These are phyloP conservation scores for Poecile montanus DNA, from an alignment of 2,797 vertebrate genomes.

Conservation along the genomic window DNA sequence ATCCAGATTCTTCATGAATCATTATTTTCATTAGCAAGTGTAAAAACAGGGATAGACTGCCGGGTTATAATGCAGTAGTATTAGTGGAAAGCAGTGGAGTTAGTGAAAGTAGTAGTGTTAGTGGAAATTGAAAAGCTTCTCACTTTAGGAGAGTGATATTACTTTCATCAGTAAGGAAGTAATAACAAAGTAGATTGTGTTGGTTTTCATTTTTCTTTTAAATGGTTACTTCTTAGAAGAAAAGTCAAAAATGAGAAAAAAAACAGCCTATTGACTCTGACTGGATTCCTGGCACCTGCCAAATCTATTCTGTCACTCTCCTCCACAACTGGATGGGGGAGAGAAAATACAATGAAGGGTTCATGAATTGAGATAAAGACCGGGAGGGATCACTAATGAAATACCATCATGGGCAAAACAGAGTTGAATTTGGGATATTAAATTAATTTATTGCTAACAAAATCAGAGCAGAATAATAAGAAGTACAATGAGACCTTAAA, in stretches of 20 bases:
- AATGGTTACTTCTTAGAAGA: not conserved
- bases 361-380: not conserved
- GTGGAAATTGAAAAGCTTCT: not conserved
- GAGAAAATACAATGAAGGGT: too few species aligned
- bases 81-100: not conserved
- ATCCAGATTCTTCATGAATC: not conserved
- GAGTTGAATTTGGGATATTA: not conserved
- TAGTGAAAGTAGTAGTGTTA: not conserved
- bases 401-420: rapidly evolving
- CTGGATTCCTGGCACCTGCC: not conserved
- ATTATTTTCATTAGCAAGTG: not conserved
- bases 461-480: not conserved
- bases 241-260: not conserved
- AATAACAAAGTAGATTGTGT: not conserved
- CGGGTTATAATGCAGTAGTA: not conserved
- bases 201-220: not conserved
- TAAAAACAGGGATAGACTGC: not conserved
- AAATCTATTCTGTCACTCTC: not conserved
- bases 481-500: not conserved
- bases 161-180: not conserved
- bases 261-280: not conserved
- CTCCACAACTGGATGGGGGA: not conserved
- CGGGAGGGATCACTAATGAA: not conserved
- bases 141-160: not conserved
- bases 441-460: not conserved